Conservation (phyloP, 64 coral and sea anemone genomes). For the Anthopleura sola region DNA sequence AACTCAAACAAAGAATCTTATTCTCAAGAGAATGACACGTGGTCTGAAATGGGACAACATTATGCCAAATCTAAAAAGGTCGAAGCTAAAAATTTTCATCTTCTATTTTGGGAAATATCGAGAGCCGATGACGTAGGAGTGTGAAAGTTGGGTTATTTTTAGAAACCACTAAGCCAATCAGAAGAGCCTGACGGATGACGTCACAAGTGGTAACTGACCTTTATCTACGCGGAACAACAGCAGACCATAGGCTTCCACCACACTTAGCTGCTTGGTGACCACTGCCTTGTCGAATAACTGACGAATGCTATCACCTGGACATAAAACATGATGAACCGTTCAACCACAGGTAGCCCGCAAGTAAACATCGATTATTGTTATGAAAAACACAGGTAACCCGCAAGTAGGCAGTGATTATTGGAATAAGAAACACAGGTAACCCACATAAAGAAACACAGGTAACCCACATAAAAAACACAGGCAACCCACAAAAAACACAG, state of each 20-base stretch:
- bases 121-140: too few relatives aligned
- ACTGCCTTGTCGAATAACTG: conserved; percentile 86
- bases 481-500: neutral
- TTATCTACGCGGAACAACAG: conserved; percentile 84
- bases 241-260: conserved; percentile 79
- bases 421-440: too few relatives aligned
- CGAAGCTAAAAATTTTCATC: too few relatives aligned
- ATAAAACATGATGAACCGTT: neutral
- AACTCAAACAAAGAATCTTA: too few relatives aligned
- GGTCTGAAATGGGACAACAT: too few relatives aligned
- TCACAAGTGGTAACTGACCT: conserved; percentile 39
- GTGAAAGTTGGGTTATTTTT: too few relatives aligned
- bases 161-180: too few relatives aligned
- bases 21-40: too few relatives aligned
- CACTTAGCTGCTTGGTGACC: conserved; percentile 66
- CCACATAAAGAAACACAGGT: conserved; percentile 34
- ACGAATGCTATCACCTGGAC: conserved; percentile 50
- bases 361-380: neutral
- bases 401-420: too few relatives aligned
- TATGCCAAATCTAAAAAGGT: too few relatives aligned
- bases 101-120: too few relatives aligned
- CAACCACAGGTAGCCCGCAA: neutral
- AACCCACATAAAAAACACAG: conserved; percentile 39
- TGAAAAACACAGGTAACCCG: too few relatives aligned
- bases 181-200: neutral